Percentiles rank a stretch among this genome's conserved stretches.
phyloP scores from a whole-genome alignment of 2,888 invertebrate genomes.

The Ariolimax columbianus region DNA sequence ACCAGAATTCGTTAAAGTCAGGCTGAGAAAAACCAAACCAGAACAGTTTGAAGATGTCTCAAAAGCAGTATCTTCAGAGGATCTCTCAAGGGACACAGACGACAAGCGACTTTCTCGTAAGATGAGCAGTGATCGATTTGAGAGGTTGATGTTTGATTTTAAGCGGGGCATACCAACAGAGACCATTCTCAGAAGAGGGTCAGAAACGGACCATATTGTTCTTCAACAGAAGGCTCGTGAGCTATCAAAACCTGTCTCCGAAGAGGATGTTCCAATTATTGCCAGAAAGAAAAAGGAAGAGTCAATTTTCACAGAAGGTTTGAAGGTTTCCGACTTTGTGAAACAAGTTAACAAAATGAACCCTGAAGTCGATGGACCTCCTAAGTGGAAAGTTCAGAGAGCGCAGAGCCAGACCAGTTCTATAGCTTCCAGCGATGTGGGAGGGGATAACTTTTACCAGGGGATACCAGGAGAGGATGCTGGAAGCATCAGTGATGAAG shows the following conservation, averaged over 20 bases:
- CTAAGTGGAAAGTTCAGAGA: slow-evolving; percentile 52
- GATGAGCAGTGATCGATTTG: slow-evolving; percentile 60
- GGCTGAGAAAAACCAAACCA: slow-evolving; percentile 32
- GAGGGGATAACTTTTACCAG: slow-evolving; percentile 57
- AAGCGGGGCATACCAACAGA: slow-evolving; percentile 59
- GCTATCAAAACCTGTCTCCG: slow-evolving; percentile 14
- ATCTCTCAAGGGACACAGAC: background rate
- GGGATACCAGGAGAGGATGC: slow-evolving; percentile 57
- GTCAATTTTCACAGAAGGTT: slow-evolving; percentile 58
- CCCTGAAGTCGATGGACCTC: slow-evolving; percentile 51
- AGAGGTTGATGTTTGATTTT: slow-evolving; percentile 61
- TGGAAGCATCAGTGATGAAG: slow-evolving; percentile 54
- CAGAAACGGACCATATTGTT: slow-evolving; percentile 55
- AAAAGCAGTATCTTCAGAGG: background rate
- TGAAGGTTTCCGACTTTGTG: slow-evolving; percentile 60
- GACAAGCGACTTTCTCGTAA: slow-evolving; percentile 55
- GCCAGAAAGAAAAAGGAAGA: slow-evolving; percentile 53
- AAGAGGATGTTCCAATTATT: slow-evolving; percentile 46
- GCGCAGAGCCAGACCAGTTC: slow-evolving; percentile 45
- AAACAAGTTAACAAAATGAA: slow-evolving; percentile 60
- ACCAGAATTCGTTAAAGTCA: slow-evolving; percentile 41
- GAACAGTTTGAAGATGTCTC: slow-evolving; percentile 4
- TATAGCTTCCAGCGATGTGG: slow-evolving; percentile 44
- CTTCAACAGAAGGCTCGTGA: slow-evolving; percentile 57
- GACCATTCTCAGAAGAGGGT: slow-evolving; percentile 43